Base-by-base conservation (phyloP, 2,113 vertebrate species). In the Siniperca knerii region DNA sequence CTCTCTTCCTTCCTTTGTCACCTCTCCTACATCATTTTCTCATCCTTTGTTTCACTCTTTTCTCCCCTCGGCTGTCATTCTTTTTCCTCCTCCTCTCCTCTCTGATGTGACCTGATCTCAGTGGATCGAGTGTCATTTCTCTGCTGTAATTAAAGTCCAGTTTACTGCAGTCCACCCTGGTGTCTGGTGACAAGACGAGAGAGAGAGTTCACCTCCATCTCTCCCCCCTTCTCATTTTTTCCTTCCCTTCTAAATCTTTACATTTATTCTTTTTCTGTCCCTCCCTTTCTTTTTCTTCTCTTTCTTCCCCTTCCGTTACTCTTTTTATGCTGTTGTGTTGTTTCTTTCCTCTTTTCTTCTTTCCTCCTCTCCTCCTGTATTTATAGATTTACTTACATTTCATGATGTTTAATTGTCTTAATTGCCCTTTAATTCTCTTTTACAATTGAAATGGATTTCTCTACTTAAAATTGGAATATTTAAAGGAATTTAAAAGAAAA, bases 91-190 rank as follows among this genome's bases (percentile, higher is more conserved):
- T 21, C 25, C n/a, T 12, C 6, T 4, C 52, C 29, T 18, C 77
- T 68, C 37, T 18, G 62, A 82, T 83, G 89, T 72, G 75, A 92
- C 72, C 67, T 40, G 83, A 90, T 90, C 87, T 78, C 52, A n/a
- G 52, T 50, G 75, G 83, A 88, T 92, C 65, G 0, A 20, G 87
- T 92, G 83, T 91, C 89, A 73, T 81, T 75, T 74, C 82, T 82
- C 81, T 82, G 83, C 85, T 89, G 87, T 91, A 89, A 89, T 87
- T 89, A 91, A 90, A 92, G 82, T 89, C 85, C 81, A 83, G 79
- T 82, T 85, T 66, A 69, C 84, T 80, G 76, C 79, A 77, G 74
- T 76, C 78, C 37, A 60, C 33, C 44, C 44, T 18, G 61, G 86
- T 83, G 79, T 85, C 79, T 57, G 67, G 57, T 87, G 77, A 83